Evolutionary conservation across 2,888 invertebrate species (phyloP).

Genomic region (Eupelmus urozonus): DNA sequence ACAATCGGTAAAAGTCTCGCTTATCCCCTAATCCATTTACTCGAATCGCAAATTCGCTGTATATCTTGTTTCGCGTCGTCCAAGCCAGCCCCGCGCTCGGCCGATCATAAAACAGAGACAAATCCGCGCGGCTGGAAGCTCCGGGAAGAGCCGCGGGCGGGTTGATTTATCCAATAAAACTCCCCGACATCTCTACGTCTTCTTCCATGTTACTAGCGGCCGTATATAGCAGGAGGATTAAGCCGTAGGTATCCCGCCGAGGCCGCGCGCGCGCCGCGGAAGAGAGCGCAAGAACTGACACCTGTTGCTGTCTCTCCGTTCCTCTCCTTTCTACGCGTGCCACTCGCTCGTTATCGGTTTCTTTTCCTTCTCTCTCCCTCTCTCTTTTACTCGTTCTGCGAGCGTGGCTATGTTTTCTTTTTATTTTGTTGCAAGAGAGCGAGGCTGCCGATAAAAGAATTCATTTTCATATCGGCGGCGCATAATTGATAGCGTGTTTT

Average conservation of each 20-base stretch:
- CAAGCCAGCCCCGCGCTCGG: too few relatives aligned
- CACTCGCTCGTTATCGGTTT: neutral
- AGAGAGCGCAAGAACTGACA: slow-evolving; percentile 34
- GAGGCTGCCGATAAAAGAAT: slow-evolving; percentile 19
- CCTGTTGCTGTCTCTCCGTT: slow-evolving; percentile 52
- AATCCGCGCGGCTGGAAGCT: neutral
- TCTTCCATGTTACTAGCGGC: neutral
- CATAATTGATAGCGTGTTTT: slow-evolving; percentile 21
- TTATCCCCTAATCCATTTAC: too few relatives aligned
- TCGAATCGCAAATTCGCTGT: too few relatives aligned
- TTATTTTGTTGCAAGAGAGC: too few relatives aligned
- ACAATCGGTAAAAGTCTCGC: too few relatives aligned
- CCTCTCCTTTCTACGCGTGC: neutral
- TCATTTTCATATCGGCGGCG: slow-evolving; percentile 22
- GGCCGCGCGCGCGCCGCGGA: too few relatives aligned
- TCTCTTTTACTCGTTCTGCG: neutral
- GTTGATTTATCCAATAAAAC: too few relatives aligned
- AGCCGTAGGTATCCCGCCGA: too few relatives aligned
- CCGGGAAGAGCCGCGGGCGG: too few relatives aligned
- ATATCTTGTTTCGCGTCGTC: too few relatives aligned
- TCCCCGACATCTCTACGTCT: neutral
- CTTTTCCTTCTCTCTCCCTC: neutral
- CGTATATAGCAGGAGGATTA: neutral
- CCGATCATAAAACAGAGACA: too few relatives aligned
- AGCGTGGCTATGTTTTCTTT: too few relatives aligned